Percentiles rank a stretch among this genome's conserved stretches.
Conservation (phyloP, 2,113 vertebrate species). For the Chaetura pelagica region DNA sequence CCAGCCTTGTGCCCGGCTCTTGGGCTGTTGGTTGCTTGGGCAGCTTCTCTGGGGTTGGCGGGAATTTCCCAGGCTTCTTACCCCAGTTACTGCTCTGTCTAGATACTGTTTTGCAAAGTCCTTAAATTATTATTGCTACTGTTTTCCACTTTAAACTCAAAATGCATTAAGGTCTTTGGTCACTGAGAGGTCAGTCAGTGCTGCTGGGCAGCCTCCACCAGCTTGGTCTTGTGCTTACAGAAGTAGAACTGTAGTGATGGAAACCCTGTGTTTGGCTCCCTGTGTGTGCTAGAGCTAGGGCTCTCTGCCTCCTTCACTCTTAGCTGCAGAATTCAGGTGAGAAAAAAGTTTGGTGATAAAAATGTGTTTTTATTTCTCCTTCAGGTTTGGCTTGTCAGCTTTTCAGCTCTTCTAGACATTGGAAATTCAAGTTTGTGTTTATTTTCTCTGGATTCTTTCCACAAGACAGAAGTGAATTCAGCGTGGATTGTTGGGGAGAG, state of each 20-base stretch:
- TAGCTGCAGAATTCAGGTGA: neutral
- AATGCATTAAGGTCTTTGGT: neutral
- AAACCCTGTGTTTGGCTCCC: neutral
- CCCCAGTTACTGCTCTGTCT: neutral
- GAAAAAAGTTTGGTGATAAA: constrained; percentile 3
- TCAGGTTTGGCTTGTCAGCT: constrained; percentile 61
- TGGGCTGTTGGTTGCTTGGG: neutral
- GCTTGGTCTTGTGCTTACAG: neutral
- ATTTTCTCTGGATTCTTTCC: constrained; percentile 58
- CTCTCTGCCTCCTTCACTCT: neutral
- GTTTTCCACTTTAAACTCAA: neutral
- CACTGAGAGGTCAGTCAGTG: neutral
- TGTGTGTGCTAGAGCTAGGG: neutral
- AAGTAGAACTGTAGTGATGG: neutral
- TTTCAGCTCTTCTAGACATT: constrained; percentile 61
- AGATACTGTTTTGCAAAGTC: neutral
- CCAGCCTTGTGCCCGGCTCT: rapidly evolving
- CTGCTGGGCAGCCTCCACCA: neutral
- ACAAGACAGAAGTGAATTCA: constrained; percentile 57
- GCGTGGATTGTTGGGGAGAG: constrained; percentile 54
- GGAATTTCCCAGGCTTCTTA: neutral
- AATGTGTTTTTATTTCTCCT: constrained; percentile 58
- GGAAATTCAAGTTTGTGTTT: constrained; percentile 52
- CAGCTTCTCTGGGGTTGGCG: neutral
- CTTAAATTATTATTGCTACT: neutral